Evolutionary conservation across 1,140 invertebrate species (phyloP).

Genomic region (Drosophila lacertosa): DNA sequence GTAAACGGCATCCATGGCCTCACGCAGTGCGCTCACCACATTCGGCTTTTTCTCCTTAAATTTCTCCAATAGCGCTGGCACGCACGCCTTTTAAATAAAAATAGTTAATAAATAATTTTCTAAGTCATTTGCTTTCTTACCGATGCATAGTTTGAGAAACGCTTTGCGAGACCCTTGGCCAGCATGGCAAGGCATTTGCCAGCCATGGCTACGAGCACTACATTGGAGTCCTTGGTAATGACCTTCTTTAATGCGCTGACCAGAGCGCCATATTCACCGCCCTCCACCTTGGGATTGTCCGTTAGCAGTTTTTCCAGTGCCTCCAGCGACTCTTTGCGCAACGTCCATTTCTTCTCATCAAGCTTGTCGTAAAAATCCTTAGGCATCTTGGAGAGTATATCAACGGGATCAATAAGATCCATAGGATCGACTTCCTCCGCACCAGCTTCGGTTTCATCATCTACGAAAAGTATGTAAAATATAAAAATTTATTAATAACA

Average conservation of each 20-base stretch:
- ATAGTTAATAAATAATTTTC: background rate
- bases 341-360: slow-evolving; percentile 99
- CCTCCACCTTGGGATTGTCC: slow-evolving; percentile 93
- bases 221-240: slow-evolving; percentile 97
- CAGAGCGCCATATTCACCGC: slow-evolving; percentile 96
- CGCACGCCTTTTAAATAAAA: slow-evolving; percentile 85
- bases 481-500: background rate
- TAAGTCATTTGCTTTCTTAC: slow-evolving; percentile 40
- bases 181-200: slow-evolving; percentile 93
- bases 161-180: slow-evolving; percentile 94
- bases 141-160: slow-evolving; percentile 93
- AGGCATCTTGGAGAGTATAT: slow-evolving; percentile 95
- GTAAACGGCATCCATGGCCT: slow-evolving; percentile 97
- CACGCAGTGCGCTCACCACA: slow-evolving; percentile 93
- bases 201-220: slow-evolving; percentile 95
- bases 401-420: slow-evolving; percentile 95
- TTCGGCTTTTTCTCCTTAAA: slow-evolving; percentile 99
- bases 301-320: slow-evolving; percentile 91
- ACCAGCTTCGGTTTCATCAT: slow-evolving; percentile 85
- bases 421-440: slow-evolving; percentile 93
- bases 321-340: slow-evolving; percentile 96
- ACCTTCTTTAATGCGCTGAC: slow-evolving; percentile 95
- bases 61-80: slow-evolving; percentile 95
- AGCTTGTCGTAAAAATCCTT: slow-evolving; percentile 98
- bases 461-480: slow-evolving; percentile 25